phyloP scores from a whole-genome alignment of 2,113 vertebrate genomes.

The Catharus fuscescens region DNA sequence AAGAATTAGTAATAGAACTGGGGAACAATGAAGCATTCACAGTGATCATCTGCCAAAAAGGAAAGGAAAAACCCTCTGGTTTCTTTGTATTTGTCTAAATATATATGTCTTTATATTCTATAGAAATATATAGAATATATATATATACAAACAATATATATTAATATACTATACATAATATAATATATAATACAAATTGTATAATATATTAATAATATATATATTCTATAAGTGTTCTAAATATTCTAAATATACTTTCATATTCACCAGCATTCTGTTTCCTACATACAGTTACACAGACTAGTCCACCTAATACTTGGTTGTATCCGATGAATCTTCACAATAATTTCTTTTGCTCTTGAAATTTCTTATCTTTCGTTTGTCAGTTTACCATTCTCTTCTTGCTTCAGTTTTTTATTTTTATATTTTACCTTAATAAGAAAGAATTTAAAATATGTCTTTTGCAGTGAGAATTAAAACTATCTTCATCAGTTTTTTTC shows the following conservation, averaged over 20 bases:
- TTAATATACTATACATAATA: no score
- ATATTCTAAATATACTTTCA: neutral
- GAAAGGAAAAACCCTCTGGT: neutral
- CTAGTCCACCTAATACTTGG: neutral
- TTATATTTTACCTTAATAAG: neutral
- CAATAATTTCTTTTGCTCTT: neutral
- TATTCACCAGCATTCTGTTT: neutral
- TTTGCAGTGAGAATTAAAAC: neutral
- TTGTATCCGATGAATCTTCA: neutral
- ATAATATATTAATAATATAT: no score
- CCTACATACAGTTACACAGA: neutral
- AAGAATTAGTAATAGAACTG: conserved; percentile 93
- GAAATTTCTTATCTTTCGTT: neutral
- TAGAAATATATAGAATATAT: no score
- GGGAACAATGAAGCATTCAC: conserved; percentile 97
- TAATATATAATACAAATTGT: no score
- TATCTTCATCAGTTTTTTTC: neutral
- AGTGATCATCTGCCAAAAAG: conserved; percentile 89
- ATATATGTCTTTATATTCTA: no score
- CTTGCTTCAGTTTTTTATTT: neutral
- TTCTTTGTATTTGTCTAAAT: conserved; percentile 2
- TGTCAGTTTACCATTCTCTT: neutral
- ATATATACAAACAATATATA: no score
- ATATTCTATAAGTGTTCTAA: no score
- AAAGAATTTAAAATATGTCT: neutral